Evolutionary conservation across 2,797 vertebrate species (phyloP).

Genomic region (Leptoclinus maculatus): DNA sequence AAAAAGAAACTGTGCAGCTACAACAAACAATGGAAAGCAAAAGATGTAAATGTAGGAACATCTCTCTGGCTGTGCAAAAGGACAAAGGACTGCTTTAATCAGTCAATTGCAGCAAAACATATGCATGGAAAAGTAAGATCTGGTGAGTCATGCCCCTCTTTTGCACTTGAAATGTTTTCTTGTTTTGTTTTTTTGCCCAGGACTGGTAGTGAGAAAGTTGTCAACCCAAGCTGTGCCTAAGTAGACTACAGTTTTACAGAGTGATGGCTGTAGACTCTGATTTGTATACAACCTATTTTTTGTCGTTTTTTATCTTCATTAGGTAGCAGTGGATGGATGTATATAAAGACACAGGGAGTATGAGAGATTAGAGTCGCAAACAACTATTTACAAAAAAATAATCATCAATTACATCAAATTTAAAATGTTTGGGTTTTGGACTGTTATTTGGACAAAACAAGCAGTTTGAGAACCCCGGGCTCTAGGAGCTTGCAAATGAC

Average conservation of each 20-base stretch:
- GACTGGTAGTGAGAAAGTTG: background rate
- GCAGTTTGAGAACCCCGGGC: background rate
- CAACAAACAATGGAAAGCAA: background rate
- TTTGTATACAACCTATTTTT: background rate
- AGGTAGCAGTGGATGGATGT: background rate
- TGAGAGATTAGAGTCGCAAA: background rate
- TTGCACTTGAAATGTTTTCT: background rate
- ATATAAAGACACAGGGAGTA: background rate
- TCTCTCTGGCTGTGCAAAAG: background rate
- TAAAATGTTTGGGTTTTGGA: background rate
- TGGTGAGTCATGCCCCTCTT: background rate
- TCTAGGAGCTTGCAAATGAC: background rate
- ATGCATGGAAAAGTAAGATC: background rate
- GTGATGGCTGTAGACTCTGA: background rate
- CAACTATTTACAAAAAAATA: background rate
- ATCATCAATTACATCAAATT: too few species aligned
- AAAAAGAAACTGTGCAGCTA: background rate
- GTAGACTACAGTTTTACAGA: background rate
- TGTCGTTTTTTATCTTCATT: background rate
- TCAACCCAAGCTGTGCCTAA: background rate
- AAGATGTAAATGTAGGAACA: background rate
- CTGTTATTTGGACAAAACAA: background rate
- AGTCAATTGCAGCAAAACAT: background rate
- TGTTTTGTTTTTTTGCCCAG: background rate
- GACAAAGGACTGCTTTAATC: background rate